Evolutionary conservation across 2,797 vertebrate genomes (phyloP).

Genomic region (Enteromius thamalakanensis): DNA sequence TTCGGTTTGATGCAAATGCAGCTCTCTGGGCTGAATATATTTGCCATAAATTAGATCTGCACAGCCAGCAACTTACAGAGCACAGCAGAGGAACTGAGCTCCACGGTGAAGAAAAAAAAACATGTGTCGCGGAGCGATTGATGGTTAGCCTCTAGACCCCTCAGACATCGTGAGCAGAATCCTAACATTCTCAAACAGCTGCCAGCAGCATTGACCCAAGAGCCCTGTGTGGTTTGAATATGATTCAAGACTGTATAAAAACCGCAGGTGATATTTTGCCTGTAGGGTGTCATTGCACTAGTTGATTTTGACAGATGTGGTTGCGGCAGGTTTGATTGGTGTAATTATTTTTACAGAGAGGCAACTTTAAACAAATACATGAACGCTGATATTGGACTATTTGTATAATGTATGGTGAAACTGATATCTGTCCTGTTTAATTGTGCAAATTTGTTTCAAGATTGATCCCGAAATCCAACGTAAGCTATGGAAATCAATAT

Average conservation of each 20-base stretch:
- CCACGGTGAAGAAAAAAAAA: constrained; percentile 41
- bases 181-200: constrained; percentile 26
- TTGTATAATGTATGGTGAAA: neutral
- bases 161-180: constrained; percentile 50
- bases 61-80: constrained; percentile 40
- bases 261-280: neutral
- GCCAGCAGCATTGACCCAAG: constrained; percentile 35
- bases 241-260: constrained; percentile 18
- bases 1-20: constrained; percentile 39
- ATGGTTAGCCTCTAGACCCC: constrained; percentile 55
- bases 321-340: constrained; percentile 25
- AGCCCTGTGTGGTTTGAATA: constrained; percentile 19
- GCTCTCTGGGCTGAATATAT: constrained; percentile 42
- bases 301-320: neutral
- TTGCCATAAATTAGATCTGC: constrained; percentile 56
- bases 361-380: neutral
- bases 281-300: constrained; percentile 1
- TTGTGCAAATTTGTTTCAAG: neutral
- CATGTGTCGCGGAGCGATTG: constrained; percentile 41
- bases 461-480: neutral
- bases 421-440: neutral
- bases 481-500: neutral
- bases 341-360: constrained; percentile 16
- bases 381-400: neutral
- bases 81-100: constrained; percentile 37